phyloP scores from a whole-genome alignment of 2,888 invertebrate species.

The Megalurothrips usitatus region DNA sequence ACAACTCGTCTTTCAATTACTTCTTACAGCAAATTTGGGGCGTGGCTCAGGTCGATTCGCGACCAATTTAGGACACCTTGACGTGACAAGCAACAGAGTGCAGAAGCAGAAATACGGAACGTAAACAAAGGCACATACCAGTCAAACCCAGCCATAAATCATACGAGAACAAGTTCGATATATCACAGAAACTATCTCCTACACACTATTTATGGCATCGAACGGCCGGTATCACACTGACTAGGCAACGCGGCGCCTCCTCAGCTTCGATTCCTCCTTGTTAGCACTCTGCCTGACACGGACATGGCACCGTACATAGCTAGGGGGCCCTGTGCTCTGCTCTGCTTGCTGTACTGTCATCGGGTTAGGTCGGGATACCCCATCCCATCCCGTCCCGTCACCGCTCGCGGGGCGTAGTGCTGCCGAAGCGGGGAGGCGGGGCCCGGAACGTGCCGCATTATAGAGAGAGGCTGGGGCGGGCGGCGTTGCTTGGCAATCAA shows the following conservation, averaged over 20 bases:
- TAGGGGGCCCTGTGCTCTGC: not conserved
- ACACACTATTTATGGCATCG: not conserved
- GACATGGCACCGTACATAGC: not conserved
- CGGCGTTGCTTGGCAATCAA: not conserved
- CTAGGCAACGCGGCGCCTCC: not conserved
- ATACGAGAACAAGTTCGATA: not conserved
- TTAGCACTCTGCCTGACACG: conserved; percentile 4
- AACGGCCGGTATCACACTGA: not conserved
- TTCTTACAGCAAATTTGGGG: no score
- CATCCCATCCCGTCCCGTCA: no score
- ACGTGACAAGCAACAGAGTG: no score
- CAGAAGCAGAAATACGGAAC: not conserved
- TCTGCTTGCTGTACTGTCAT: not conserved
- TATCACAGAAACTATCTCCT: not conserved
- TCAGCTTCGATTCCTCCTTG: not conserved
- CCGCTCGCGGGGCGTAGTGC: no score
- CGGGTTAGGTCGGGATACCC: no score
- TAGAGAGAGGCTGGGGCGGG: no score
- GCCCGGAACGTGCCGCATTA: no score
- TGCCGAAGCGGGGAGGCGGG: no score
- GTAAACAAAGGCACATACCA: conserved; percentile 20
- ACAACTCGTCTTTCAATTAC: no score
- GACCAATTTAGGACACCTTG: no score
- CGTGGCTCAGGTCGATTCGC: no score
- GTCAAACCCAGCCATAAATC: conserved; percentile 24